Percentiles rank a stretch among this genome's conserved stretches.
Evolutionary conservation across 2,888 invertebrate genomes (phyloP).

Genomic region (Tetragonisca angustula): DNA sequence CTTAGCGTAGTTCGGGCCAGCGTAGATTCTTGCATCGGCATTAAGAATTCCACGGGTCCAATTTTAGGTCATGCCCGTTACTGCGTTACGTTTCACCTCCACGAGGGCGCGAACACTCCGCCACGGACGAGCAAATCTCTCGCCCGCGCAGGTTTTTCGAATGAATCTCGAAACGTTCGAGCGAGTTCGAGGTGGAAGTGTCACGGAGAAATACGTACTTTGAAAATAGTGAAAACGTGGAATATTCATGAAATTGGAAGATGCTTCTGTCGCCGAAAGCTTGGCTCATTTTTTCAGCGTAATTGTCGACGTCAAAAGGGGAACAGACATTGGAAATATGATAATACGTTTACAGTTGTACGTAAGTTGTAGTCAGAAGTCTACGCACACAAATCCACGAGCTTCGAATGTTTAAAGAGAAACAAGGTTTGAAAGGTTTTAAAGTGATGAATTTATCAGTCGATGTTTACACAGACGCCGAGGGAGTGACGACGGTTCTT

Average conservation of each 20-base stretch:
- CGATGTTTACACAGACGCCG: too few species aligned
- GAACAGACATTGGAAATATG: background rate
- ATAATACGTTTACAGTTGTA: background rate
- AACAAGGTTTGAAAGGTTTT: too few species aligned
- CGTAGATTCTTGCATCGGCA: background rate
- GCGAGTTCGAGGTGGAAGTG: background rate
- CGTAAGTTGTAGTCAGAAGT: background rate
- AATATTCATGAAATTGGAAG: slow-evolving; percentile 7
- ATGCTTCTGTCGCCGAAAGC: too few species aligned
- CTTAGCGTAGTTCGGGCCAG: background rate
- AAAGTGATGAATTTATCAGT: too few species aligned
- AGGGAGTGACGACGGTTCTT: too few species aligned
- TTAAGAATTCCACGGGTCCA: slow-evolving; percentile 8
- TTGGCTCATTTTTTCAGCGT: background rate
- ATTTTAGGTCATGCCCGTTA: background rate
- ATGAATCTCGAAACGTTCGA: background rate
- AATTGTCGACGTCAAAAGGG: background rate
- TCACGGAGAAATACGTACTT: background rate
- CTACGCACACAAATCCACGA: too few species aligned
- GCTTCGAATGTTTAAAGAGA: too few species aligned
- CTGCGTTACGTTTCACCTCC: background rate
- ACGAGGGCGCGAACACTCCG: background rate
- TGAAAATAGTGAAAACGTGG: background rate
- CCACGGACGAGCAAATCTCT: background rate
- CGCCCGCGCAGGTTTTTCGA: background rate